Conservation (phyloP, 2,888 invertebrate species). For the Argyresthia albistria region DNA sequence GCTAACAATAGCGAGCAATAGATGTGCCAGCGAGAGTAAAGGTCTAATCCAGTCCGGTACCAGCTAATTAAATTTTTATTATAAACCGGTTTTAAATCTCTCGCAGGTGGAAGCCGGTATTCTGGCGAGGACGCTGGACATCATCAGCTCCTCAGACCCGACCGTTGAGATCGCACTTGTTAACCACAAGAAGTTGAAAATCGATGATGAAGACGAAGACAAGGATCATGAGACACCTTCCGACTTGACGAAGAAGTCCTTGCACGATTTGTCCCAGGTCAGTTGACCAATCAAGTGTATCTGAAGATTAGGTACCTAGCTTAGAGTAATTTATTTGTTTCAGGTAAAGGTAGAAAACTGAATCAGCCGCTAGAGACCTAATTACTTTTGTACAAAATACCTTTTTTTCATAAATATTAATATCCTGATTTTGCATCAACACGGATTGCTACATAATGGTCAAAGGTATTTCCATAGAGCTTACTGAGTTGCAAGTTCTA, state of each 20-base stretch:
- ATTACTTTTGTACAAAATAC: no score
- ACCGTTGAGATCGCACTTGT: slow-evolving; percentile 63
- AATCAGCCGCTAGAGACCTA: no score
- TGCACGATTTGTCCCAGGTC: slow-evolving; percentile 65
- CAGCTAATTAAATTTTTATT: not conserved
- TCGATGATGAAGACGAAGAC: slow-evolving; percentile 73
- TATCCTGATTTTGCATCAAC: no score
- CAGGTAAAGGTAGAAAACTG: no score
- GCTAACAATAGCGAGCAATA: no score
- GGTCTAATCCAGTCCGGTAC: no score
- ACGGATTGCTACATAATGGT: no score
- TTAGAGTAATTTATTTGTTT: no score
- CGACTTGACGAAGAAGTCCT: slow-evolving; percentile 52
- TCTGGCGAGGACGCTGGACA: slow-evolving; percentile 81
- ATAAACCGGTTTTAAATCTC: not conserved
- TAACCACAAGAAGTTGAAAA: slow-evolving; percentile 60
- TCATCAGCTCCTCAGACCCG: slow-evolving; percentile 74
- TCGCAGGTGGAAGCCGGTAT: slow-evolving; percentile 80
- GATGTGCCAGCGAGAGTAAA: no score
- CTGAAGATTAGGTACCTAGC: not conserved
- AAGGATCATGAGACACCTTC: slow-evolving; percentile 39
- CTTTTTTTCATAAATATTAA: no score
- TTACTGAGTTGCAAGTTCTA: no score
- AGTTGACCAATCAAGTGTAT: not conserved
- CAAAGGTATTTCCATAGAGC: no score